These are phyloP conservation scores for Microtus montanus DNA, from an alignment of 2,113 vertebrate genomes.

Conservation along the genomic window DNA sequence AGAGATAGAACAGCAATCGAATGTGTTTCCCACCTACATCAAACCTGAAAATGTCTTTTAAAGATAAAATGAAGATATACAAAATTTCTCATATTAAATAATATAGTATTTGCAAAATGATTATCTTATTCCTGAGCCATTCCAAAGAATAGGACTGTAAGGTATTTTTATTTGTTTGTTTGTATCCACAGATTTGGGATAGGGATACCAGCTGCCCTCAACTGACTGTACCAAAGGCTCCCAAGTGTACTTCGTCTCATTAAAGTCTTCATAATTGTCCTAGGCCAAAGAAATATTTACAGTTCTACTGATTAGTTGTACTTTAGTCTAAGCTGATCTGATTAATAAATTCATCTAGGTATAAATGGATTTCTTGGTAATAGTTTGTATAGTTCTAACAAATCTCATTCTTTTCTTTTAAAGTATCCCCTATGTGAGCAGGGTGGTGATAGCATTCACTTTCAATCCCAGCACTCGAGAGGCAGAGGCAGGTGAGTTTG, in stretches of 20 bases:
- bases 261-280: neutral
- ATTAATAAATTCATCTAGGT: neutral
- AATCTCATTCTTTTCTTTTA: neutral
- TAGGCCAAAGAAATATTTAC: neutral
- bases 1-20: neutral
- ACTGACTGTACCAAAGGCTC: neutral
- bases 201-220: neutral
- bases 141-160: neutral
- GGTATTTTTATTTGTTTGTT: neutral
- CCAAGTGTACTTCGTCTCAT: neutral
- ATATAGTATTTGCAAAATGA: neutral
- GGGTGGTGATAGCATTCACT: neutral
- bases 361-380: neutral
- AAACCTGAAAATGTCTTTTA: conserved; percentile 17
- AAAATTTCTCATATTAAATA: neutral
- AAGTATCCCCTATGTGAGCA: neutral
- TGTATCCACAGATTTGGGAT: neutral
- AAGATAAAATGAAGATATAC: neutral
- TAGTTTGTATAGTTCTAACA: neutral
- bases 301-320: neutral
- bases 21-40: neutral
- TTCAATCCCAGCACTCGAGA: neutral
- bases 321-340: neutral
- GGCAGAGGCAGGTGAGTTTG: neutral
- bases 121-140: neutral